A percentile compares a stretch with the other conserved stretches of the same genome.
Conservation (phyloP, 1,140 invertebrate genomes). For the Rhyzopertha dominica region DNA sequence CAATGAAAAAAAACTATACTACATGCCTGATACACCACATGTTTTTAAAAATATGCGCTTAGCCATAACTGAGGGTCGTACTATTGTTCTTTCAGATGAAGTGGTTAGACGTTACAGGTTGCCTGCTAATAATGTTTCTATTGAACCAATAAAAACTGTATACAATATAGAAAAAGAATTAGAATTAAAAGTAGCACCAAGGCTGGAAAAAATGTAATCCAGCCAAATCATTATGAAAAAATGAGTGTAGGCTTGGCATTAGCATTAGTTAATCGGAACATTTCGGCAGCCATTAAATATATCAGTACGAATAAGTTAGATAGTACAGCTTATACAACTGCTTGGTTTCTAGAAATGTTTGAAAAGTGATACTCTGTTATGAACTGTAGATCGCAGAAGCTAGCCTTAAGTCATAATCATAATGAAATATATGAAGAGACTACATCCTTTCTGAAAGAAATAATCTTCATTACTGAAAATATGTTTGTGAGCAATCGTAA, state of each 20-base stretch:
- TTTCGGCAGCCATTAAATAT: constrained; percentile 9
- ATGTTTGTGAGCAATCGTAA: constrained; percentile 12
- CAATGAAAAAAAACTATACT: constrained; percentile 4
- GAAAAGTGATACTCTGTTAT: constrained; percentile 13
- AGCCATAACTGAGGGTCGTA: not conserved
- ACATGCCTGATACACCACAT: constrained; percentile 15
- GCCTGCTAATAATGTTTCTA: not conserved
- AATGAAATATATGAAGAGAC: constrained; percentile 1
- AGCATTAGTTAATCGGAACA: constrained; percentile 5
- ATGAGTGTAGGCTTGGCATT: constrained; percentile 8
- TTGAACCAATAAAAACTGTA: not conserved
- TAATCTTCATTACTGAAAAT: constrained; percentile 4
- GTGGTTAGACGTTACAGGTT: not conserved
- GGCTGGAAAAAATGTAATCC: constrained; percentile 5
- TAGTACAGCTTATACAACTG: constrained; percentile 8
- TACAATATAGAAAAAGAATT: not conserved
- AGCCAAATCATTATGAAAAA: constrained; percentile 9
- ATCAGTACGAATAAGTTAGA: constrained; percentile 4
- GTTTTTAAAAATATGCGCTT: constrained; percentile 11
- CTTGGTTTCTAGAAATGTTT: constrained; percentile 14
- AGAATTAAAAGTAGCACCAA: not conserved
- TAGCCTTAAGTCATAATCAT: not conserved
- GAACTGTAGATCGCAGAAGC: constrained; percentile 1
- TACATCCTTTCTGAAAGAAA: constrained; percentile 8
- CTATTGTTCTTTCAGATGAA: not conserved